Conservation (phyloP, 2,888 invertebrate genomes). For the Stramonita haemastoma region DNA sequence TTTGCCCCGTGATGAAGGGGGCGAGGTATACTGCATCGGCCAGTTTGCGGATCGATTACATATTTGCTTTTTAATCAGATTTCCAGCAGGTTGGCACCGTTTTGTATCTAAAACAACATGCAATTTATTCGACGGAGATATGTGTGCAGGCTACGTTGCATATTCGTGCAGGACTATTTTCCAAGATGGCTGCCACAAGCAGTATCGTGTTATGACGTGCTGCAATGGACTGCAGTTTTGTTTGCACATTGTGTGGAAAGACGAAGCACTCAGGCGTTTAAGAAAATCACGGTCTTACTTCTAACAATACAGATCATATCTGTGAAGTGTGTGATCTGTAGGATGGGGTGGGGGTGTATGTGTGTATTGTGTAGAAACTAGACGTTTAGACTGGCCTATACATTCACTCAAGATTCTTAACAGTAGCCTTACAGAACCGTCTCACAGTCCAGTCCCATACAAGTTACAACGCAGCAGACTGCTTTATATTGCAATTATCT, state of each 20-base stretch:
- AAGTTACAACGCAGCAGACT: too few relatives aligned
- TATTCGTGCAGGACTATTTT: slow-evolving; percentile 41
- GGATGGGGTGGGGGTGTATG: too few relatives aligned
- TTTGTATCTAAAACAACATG: background rate
- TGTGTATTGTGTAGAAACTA: too few relatives aligned
- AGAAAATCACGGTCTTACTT: background rate
- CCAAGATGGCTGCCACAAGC: slow-evolving; percentile 41
- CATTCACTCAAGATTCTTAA: too few relatives aligned
- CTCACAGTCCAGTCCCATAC: too few relatives aligned
- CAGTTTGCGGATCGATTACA: background rate
- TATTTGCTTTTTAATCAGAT: background rate
- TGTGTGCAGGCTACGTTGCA: background rate
- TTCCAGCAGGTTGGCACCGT: too few relatives aligned
- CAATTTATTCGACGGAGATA: background rate
- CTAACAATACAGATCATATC: too few relatives aligned
- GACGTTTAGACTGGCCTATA: too few relatives aligned
- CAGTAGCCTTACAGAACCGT: too few relatives aligned
- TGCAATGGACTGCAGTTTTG: slow-evolving; percentile 27
- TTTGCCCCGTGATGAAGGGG: background rate
- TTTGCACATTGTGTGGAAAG: background rate
- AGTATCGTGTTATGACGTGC: slow-evolving; percentile 45
- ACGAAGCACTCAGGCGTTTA: background rate
- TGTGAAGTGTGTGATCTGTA: too few relatives aligned
- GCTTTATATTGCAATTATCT: too few relatives aligned
- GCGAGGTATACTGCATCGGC: background rate